Evolutionary conservation across 2,888 invertebrate species (phyloP).

Genomic region (Plebejus anna): DNA sequence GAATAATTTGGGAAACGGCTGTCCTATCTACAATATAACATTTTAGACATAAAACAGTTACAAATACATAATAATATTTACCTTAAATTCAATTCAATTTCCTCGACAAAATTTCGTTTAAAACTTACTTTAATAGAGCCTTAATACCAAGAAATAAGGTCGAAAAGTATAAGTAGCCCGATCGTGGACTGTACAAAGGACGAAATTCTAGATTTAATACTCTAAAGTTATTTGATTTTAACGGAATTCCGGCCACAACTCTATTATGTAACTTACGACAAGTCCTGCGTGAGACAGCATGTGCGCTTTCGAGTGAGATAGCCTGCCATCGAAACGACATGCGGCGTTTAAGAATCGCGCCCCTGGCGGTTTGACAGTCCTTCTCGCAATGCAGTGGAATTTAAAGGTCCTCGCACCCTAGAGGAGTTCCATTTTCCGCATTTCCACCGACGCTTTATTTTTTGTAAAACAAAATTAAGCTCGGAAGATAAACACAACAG

Average conservation of each 20-base stretch:
- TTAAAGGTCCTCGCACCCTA: not conserved
- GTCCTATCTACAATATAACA: too few relatives aligned
- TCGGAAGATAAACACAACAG: not conserved
- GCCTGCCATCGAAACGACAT: not conserved
- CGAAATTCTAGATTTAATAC: not conserved
- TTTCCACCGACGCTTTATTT: not conserved
- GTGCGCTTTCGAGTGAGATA: too few relatives aligned
- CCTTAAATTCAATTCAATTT: not conserved
- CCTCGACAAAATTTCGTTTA: not conserved
- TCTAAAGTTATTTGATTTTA: not conserved
- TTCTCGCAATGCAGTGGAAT: not conserved
- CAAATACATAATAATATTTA: not conserved
- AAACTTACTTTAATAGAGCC: too few relatives aligned
- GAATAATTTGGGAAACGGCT: too few relatives aligned
- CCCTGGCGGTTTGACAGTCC: not conserved
- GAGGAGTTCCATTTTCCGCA: not conserved
- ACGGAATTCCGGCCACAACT: not conserved
- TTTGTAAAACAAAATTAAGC: slow-evolving; percentile 13
- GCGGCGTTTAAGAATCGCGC: not conserved
- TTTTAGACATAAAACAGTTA: not conserved
- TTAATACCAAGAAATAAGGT: not conserved
- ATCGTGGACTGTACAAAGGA: not conserved
- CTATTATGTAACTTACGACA: slow-evolving; percentile 6
- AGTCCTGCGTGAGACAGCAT: not conserved
- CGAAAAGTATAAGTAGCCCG: not conserved